phyloP scores from a whole-genome alignment of 2,888 invertebrate species.

The Cephus spinipes region DNA sequence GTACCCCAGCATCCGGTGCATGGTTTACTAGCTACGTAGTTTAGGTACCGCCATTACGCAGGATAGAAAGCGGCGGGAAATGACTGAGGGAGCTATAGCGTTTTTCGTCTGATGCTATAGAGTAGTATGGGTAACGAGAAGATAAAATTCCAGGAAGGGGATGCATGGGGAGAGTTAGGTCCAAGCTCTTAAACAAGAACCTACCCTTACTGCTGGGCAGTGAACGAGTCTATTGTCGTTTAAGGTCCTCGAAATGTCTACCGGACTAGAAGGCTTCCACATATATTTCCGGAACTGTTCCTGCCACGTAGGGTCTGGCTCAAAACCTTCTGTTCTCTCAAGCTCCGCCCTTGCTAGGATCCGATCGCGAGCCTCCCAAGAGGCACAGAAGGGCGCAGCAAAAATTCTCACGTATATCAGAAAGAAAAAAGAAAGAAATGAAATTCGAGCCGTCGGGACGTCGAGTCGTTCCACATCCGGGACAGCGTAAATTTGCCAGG shows the following conservation, averaged over 20 bases:
- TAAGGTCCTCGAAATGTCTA: conserved; percentile 3
- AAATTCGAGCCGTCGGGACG: background rate
- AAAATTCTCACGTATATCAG: conserved; percentile 7
- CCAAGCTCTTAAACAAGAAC: background rate
- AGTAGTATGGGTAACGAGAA: background rate
- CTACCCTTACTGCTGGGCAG: background rate
- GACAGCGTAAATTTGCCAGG: background rate
- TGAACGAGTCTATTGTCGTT: conserved; percentile 4
- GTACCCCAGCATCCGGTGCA: background rate
- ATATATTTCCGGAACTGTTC: conserved; percentile 2
- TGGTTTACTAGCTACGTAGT: conserved; percentile 5
- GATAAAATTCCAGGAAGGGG: background rate
- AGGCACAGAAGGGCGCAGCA: background rate
- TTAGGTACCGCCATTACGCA: conserved; percentile 2
- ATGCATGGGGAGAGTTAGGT: background rate
- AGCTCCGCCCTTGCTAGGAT: background rate
- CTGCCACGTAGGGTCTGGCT: background rate
- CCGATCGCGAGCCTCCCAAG: background rate
- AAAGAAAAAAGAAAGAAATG: background rate
- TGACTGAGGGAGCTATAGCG: background rate
- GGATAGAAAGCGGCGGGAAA: background rate
- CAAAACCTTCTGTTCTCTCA: background rate
- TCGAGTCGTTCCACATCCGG: background rate
- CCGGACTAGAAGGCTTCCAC: background rate
- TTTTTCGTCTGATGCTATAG: too few species aligned